phyloP scores from a whole-genome alignment of 2,113 vertebrate genomes.

The Hirundichthys speculiger region DNA sequence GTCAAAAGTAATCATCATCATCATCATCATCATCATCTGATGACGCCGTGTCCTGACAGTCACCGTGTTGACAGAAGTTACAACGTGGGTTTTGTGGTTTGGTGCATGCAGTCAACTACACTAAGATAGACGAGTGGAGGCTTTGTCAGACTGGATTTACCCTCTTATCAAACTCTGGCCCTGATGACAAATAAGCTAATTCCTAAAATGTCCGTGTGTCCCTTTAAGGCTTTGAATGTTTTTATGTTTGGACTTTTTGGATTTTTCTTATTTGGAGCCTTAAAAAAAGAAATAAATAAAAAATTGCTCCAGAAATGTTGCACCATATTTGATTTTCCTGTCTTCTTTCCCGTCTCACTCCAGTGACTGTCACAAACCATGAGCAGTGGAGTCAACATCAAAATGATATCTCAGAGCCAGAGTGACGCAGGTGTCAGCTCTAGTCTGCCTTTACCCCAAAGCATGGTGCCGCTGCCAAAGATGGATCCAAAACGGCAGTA shows the following conservation, averaged over 20 bases:
- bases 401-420: constrained; percentile 58
- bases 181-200: too few relatives aligned
- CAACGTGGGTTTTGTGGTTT: too few relatives aligned
- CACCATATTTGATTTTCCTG: not conserved
- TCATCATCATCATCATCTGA: too few relatives aligned
- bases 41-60: too few relatives aligned
- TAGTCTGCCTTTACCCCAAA: constrained; percentile 64
- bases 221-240: too few relatives aligned
- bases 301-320: not conserved
- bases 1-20: too few relatives aligned
- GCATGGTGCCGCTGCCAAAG: constrained; percentile 59
- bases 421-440: constrained; percentile 64
- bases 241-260: not conserved
- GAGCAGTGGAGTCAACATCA: constrained; percentile 70
- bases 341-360: constrained; percentile 18
- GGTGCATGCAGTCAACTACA: too few relatives aligned
- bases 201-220: too few relatives aligned
- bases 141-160: too few relatives aligned
- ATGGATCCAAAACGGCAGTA: constrained; percentile 60
- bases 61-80: too few relatives aligned
- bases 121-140: too few relatives aligned
- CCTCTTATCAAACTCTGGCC: too few relatives aligned
- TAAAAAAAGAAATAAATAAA: not conserved
- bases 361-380: constrained; percentile 51
- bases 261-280: not conserved